A percentile compares a stretch with the other conserved stretches of the same genome.
Evolutionary conservation across 2,113 vertebrate species (phyloP).

Genomic region (Odobenus rosmarus): DNA sequence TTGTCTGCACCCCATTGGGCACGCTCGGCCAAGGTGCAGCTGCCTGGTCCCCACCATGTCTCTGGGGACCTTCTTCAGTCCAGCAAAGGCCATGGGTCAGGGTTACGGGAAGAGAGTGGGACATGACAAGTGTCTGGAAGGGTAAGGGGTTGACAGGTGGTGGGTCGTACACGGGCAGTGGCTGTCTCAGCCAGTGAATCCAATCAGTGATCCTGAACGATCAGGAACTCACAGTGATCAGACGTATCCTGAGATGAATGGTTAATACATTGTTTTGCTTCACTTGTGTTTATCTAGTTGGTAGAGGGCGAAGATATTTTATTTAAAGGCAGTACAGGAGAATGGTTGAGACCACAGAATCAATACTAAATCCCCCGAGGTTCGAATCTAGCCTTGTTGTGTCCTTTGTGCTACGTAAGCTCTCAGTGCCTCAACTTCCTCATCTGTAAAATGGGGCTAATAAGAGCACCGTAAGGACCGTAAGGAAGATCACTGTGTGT

Average conservation of each 20-base stretch:
- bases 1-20: not conserved
- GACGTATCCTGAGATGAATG: not conserved
- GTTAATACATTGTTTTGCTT: not conserved
- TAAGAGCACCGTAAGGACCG: accelerated
- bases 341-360: not conserved
- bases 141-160: not conserved
- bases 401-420: not conserved
- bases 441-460: not conserved
- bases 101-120: not conserved
- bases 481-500: accelerated
- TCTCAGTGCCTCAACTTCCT: not conserved
- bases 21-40: accelerated
- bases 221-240: not conserved
- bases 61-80: not conserved
- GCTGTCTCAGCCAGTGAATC: not conserved
- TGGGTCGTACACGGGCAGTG: not conserved
- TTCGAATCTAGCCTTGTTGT: not conserved
- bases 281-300: not conserved
- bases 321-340: not conserved
- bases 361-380: not conserved
- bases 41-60: not conserved
- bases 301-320: not conserved
- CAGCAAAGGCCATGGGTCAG: not conserved
- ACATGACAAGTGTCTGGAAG: accelerated
- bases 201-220: accelerated